Conservation (phyloP, 35 echinoderm and acorn worm species). For the Ptychodera flava region DNA sequence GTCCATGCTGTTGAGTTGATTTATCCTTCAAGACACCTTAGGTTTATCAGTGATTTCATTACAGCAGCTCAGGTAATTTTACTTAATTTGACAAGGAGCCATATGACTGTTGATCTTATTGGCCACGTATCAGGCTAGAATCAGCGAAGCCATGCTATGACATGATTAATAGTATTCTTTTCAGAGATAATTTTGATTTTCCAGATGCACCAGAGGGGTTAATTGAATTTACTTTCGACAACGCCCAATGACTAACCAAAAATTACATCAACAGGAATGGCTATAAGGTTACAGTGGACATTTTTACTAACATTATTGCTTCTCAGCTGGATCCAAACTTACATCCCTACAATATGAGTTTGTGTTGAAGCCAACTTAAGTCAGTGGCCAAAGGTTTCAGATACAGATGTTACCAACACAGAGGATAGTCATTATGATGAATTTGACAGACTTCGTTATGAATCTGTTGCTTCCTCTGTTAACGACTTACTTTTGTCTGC, state of each 20-base stretch:
- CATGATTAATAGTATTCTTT: background rate
- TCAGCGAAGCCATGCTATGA: background rate
- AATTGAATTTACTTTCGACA: background rate
- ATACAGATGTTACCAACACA: background rate
- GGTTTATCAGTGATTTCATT: background rate
- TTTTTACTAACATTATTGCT: background rate
- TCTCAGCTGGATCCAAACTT: background rate
- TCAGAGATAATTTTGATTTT: background rate
- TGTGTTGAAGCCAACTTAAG: background rate
- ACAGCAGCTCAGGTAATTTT: background rate
- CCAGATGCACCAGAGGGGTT: background rate
- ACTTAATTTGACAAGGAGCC: background rate
- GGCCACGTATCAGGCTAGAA: background rate
- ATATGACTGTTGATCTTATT: background rate
- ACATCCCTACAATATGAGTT: background rate
- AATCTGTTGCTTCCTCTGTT: background rate
- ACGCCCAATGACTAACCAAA: background rate
- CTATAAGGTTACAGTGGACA: background rate
- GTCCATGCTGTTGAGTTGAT: background rate
- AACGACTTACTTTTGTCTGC: background rate
- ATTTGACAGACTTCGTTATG: background rate
- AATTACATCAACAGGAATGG: background rate
- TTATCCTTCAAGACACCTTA: background rate
- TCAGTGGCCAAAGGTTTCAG: background rate
- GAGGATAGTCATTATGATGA: background rate